phyloP scores from a whole-genome alignment of 2,797 vertebrate species.

The Vireo griseus region DNA sequence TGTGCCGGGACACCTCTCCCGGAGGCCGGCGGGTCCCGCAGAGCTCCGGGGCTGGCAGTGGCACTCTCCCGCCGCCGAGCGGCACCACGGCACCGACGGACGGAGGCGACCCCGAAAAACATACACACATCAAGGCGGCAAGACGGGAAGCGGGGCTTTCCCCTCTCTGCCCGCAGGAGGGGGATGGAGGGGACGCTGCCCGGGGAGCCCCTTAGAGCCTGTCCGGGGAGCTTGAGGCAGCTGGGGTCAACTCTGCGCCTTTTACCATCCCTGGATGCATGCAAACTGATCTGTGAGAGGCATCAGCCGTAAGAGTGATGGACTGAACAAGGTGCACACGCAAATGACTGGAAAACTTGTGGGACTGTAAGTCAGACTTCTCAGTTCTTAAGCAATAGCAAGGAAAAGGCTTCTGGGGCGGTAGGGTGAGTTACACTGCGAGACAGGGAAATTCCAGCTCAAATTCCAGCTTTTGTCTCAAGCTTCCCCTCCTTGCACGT shows the following conservation, averaged over 20 bases:
- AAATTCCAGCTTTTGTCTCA: background rate
- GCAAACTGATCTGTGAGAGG: too few species aligned
- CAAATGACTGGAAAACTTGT: background rate
- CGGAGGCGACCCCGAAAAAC: rapidly evolving
- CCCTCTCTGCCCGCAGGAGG: background rate
- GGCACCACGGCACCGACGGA: background rate
- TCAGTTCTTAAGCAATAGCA: background rate
- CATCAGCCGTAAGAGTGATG: rapidly evolving
- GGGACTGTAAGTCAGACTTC: background rate
- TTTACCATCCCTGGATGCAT: rapidly evolving
- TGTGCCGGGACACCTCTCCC: too few species aligned
- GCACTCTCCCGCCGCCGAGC: background rate
- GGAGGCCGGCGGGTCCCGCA: rapidly evolving
- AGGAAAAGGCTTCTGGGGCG: background rate
- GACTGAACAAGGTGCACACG: rapidly evolving
- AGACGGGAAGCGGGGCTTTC: background rate
- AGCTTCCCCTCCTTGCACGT: background rate
- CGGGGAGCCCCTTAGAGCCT: background rate
- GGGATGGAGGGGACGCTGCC: background rate
- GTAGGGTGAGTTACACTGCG: background rate
- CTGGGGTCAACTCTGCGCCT: background rate
- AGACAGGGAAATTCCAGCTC: background rate
- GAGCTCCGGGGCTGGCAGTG: background rate
- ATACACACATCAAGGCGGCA: rapidly evolving
- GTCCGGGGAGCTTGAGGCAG: background rate